Base-by-base conservation (phyloP, 2,797 vertebrate genomes). In the Aeoliscus strigatus region DNA sequence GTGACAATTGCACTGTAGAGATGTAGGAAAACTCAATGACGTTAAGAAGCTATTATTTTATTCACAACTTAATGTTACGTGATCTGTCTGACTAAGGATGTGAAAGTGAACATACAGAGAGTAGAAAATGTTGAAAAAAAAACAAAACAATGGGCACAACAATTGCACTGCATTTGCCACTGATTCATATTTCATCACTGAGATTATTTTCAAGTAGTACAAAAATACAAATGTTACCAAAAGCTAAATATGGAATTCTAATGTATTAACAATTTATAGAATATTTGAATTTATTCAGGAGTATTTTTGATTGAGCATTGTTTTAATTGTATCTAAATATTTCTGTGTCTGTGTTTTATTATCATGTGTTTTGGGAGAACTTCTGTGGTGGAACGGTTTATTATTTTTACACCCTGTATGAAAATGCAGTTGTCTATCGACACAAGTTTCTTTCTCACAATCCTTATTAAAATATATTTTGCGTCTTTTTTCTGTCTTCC, bases 391-490 rank as follows among this genome's bases (percentile, higher is more conserved):
- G 35, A 61, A 66, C 48, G 14, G 64, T 67, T 58, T 50, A 55
- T 64, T 53, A 69, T 64, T 69, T n/a, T 30, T 55, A 74, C 39
- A 73, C 28, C 14, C 13, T 72, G 49, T 81, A 73, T 57, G 49
- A 61, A 51, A 54, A 70, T 62, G 48, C 58, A 68, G 42, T 60
- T 44, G 39, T 70, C 43, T 68, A 37, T 51, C 49, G 33, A 59
- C 31, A 62, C 3, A 59, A 45, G 35, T 60, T 9, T 43, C 56
- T 36, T 44, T 59, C 63, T 32, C 51, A 69, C 43, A 29, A 72
- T 66, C 32, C 56, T n/a, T 58, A 84, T 81, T 84, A 82, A 81
- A 36, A 68, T 29, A 34, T 31, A 39, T 73, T 85, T 83, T 81
- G 66, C 66, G 76, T 39, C 59, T 63, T 53, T 24, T 56, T 9